Evolutionary conservation across 2,113 vertebrate species (phyloP).

Genomic region (Lophotis ruficrista): DNA sequence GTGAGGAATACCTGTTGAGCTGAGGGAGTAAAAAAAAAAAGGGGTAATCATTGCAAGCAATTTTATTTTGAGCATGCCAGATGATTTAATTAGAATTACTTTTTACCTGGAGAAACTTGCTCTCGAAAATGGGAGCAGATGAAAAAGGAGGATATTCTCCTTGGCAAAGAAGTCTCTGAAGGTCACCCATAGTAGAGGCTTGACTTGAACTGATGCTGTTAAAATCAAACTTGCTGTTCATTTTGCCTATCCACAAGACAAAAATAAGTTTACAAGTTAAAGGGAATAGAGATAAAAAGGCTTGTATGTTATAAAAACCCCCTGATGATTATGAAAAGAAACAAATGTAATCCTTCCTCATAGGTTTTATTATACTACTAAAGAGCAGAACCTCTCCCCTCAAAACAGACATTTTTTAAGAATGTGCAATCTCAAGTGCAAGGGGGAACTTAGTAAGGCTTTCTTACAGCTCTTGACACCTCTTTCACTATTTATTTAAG

Average conservation of each 20-base stretch:
- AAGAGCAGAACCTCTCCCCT: neutral
- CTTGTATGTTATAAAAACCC: neutral
- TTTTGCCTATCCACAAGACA: conserved; percentile 20
- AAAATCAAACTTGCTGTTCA: conserved; percentile 5
- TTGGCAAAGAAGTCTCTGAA: conserved; percentile 44
- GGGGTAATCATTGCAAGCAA: neutral
- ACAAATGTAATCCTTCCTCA: neutral
- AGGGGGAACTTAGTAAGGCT: neutral
- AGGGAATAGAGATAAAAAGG: neutral
- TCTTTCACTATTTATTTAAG: neutral
- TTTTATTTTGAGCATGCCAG: neutral
- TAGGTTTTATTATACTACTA: neutral
- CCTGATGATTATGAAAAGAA: neutral
- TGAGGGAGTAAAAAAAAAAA: neutral
- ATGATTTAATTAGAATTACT: neutral
- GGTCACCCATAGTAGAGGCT: neutral
- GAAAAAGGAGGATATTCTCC: conserved; percentile 59
- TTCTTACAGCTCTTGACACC: neutral
- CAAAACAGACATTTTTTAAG: neutral
- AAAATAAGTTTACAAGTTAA: neutral
- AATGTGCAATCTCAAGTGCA: neutral
- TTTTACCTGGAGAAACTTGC: conserved; percentile 74
- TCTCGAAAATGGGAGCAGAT: conserved; percentile 62
- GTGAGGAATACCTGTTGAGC: neutral
- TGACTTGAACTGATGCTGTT: neutral